phyloP scores from a whole-genome alignment of 2,797 vertebrate species.

The Poeciliopsis paucimaculata region DNA sequence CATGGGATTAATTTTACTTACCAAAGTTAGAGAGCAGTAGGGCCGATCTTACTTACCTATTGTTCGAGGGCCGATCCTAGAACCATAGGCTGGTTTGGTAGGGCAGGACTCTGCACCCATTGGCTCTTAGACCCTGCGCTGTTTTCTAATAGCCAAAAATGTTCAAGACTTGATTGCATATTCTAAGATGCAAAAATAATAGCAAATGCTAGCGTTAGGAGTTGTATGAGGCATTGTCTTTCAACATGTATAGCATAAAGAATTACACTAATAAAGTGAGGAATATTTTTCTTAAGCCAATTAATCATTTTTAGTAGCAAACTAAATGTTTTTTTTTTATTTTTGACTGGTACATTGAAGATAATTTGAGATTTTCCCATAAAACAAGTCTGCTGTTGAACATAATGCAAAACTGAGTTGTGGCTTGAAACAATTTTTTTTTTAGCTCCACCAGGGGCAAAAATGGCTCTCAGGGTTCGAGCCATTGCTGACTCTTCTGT shows the following conservation, averaged over 20 bases:
- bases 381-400: not conserved
- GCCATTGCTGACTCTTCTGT: not conserved
- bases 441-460: not conserved
- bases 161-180: too few relatives aligned
- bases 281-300: too few relatives aligned
- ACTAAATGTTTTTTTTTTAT: not conserved
- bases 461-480: not conserved
- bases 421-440: not conserved
- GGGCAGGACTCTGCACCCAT: not conserved
- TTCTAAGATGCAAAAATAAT: not conserved
- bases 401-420: not conserved
- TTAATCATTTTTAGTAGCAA: not conserved
- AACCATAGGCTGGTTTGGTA: not conserved
- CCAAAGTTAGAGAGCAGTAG: not conserved
- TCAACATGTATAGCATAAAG: too few relatives aligned
- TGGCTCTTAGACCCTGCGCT: not conserved
- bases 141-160: not conserved
- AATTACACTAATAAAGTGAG: not conserved
- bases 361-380: not conserved
- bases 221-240: too few relatives aligned
- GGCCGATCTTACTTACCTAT: not conserved
- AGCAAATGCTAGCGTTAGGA: too few relatives aligned
- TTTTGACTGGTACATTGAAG: not conserved
- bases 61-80: not conserved
- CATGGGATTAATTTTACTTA: not conserved